Evolutionary conservation across 2,113 vertebrate genomes (phyloP), one percentile per base, ranked within the genome.

Genomic region (Mus pahari): DNA sequence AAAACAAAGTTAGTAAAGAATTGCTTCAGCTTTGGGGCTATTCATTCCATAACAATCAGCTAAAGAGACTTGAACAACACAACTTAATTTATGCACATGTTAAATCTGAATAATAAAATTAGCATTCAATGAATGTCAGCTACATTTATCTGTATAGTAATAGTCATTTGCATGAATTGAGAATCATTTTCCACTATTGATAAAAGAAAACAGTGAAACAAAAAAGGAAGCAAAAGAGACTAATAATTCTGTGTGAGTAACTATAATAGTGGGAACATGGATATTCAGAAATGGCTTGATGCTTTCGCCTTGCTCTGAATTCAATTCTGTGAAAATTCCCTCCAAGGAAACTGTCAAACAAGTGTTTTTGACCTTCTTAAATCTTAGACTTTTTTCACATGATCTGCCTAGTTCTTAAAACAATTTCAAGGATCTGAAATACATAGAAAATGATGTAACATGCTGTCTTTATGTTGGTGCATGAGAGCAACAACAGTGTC

Each of bases 81-180:
- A 90, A 94, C 74, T 97, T 97, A 97, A 97, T 98, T 98, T 98
- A 97, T 97, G 97, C 89, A 97, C 91, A 95, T 95, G 94, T n/a
- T 95, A 96, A 98, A 95, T 96, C 77, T 94, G 94, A 97, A 97
- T 97, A 97, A 96, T 97, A 94, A 96, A 97, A 96, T 98, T 94
- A 96, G 88, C 89, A 97, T 95, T 97, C 94, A 95, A 83, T 90
- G 92, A 97, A 92, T 98, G 96, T 97, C 95, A 97, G 86, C 79
- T 96, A 79, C 48, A 96, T 90, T 97, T 97, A 97, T 97, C 94
- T 96, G 92, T 95, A 95, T 87, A 97, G 91, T 97, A 97, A 92
- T 96, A 97, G 95, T 96, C 92, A 97, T 97, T 98, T 95, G 91
- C 97, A 97, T 97, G 91, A 97, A 96, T 89, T 96, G 73, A 92